Conservation (phyloP, 1,140 invertebrate genomes). For the Caenorhabditis tropicalis region DNA sequence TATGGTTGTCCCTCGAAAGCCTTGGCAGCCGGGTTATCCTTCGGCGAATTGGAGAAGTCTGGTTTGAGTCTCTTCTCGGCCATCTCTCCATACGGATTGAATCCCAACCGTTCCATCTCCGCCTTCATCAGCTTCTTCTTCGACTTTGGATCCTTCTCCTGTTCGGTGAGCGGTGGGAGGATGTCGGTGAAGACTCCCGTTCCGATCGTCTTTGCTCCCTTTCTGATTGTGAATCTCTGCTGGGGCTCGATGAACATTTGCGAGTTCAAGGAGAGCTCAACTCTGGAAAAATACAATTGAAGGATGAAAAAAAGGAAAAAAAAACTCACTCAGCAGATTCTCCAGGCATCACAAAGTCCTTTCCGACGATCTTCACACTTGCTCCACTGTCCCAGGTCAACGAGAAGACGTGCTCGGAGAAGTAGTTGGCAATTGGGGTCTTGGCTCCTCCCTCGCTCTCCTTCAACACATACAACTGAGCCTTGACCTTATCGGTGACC, state of each 20-base stretch:
- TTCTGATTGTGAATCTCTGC: conserved; percentile 69
- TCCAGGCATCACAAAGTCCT: conserved; percentile 72
- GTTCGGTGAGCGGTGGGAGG: conserved; percentile 55
- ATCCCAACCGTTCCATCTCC: conserved; percentile 67
- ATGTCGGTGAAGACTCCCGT: conserved; percentile 66
- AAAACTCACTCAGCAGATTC: conserved; percentile 67
- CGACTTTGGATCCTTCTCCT: conserved; percentile 67
- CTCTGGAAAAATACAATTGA: conserved; percentile 56
- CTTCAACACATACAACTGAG: conserved; percentile 70
- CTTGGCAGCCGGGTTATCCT: conserved; percentile 66
- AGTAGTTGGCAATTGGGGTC: conserved; percentile 69
- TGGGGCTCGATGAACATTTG: conserved; percentile 70
- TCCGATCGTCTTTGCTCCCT: conserved; percentile 65
- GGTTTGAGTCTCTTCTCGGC: conserved; percentile 66
- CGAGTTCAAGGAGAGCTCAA: conserved; percentile 61
- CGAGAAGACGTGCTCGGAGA: conserved; percentile 70
- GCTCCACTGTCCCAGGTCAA: conserved; percentile 69
- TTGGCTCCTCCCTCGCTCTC: conserved; percentile 68
- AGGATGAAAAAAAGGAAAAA: neutral
- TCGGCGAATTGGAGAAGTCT: conserved; percentile 67
- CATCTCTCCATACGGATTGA: conserved; percentile 70
- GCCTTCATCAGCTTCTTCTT: conserved; percentile 68
- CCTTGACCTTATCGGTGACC: conserved; percentile 69
- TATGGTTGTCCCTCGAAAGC: conserved; percentile 60
- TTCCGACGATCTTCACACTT: conserved; percentile 62